Conservation (phyloP, 2,113 vertebrate genomes). For the Pionites leucogaster region DNA sequence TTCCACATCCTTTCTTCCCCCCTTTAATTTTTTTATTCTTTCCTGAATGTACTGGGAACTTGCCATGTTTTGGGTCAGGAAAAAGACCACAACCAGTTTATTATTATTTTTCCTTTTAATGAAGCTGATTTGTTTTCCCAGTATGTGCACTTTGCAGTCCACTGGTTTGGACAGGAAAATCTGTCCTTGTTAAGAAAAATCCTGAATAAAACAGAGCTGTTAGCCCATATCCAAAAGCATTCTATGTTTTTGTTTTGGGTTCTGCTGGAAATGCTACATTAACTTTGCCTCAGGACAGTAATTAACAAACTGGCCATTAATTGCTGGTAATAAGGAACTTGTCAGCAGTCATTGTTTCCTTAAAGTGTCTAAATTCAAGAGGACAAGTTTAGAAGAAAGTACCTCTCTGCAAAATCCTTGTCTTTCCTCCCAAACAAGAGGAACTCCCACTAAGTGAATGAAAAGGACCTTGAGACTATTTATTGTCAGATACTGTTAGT, state of each 20-base stretch:
- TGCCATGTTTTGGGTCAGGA: conserved; percentile 54
- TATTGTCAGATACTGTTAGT: background rate
- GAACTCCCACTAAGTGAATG: background rate
- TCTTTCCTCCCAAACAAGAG: background rate
- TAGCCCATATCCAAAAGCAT: conserved; percentile 59
- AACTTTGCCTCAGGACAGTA: conserved; percentile 73
- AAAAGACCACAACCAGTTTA: conserved; percentile 26
- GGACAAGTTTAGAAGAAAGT: conserved; percentile 44
- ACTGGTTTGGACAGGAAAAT: conserved; percentile 55
- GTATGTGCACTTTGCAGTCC: conserved; percentile 40
- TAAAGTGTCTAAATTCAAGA: conserved; percentile 61
- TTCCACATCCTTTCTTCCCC: background rate
- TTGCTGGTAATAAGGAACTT: conserved; percentile 72
- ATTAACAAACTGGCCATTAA: conserved; percentile 75
- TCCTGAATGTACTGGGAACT: conserved; percentile 28
- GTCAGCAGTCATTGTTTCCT: conserved; percentile 62
- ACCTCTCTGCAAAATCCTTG: conserved; percentile 37
- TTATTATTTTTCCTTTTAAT: conserved; percentile 61
- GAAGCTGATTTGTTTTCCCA: conserved; percentile 49
- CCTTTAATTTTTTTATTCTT: background rate
- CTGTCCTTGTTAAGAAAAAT: conserved; percentile 58
- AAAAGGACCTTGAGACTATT: background rate
- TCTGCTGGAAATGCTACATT: conserved; percentile 59
- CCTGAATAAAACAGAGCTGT: conserved; percentile 47
- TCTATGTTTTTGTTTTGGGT: conserved; percentile 61